Base-by-base conservation (phyloP, 2,797 vertebrate species). In the Hemitrygon akajei region DNA sequence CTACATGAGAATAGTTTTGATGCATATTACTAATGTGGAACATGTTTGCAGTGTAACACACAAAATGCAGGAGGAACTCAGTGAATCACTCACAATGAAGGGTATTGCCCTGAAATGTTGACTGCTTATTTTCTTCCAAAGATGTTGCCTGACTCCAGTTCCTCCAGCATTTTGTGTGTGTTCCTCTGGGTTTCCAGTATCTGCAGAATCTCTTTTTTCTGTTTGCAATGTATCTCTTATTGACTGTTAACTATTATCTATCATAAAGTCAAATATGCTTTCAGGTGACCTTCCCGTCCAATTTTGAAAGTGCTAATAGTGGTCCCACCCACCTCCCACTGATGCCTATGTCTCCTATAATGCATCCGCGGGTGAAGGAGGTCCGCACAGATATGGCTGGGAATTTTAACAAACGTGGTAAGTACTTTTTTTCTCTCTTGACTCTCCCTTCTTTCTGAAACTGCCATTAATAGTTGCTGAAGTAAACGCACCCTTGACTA, bases 331-430 rank as follows among this genome's bases (percentile, higher is more conserved):
- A 99, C 94, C 97, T 99, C 80, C 98, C 99, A 0, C 96, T 99
- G 96, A 97, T 98, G 94, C 97, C 98, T 0, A 93, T 97, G 9
- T 99, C 98, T 93, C 99, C 99, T 20, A 98, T 99, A 95, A 95
- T 99, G 94, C 99, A 99, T 94, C 99, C 99, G 63, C 98, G 99
- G 77, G 98, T 99, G 73, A 97, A 98, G 94, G 98, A 99, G 96
- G 98, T 99, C 96, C 97, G 98, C 40, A 98, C 97, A 0, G 98
- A 98, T 91, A 95, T 98, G 93, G 97, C 98, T 92, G 97, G 97
- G 56, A 98, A 96, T 93, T 95, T 97, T 30, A 97, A 97, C 94
- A 87, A 94, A 91, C 81, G 94, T 76, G 86, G 87, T 79, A 47
- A 40, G 69, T 25, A 71, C n/a, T 22, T 18, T 47, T 18, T 66